A percentile compares a stretch with the other conserved stretches of the same genome.
These are phyloP conservation scores for Struthidea cinerea DNA, from an alignment of 2,113 vertebrate genomes.

Conservation along the genomic window DNA sequence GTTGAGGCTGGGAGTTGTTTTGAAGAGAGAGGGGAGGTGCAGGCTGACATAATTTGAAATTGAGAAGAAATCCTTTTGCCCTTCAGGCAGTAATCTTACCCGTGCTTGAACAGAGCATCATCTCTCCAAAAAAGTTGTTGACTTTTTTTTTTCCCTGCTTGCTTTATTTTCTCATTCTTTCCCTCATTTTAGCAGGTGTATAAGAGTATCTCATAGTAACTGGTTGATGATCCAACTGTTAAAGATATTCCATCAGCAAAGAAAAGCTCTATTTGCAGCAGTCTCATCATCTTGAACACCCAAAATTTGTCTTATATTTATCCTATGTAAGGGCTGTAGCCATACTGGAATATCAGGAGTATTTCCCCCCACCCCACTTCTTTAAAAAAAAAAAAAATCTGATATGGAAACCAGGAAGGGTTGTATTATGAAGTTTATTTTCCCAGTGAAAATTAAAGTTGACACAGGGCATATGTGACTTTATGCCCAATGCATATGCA, in stretches of 20 bases:
- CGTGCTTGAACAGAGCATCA: not conserved
- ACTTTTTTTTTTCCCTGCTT: accelerated
- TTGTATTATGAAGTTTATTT: not conserved
- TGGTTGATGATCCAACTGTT: not conserved
- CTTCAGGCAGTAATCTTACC: not conserved
- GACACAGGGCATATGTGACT: not conserved
- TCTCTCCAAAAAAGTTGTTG: not conserved
- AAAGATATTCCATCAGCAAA: not conserved
- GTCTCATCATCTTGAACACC: not conserved
- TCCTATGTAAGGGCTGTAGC: not conserved
- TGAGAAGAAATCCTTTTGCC: conserved; percentile 18
- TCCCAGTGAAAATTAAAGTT: not conserved
- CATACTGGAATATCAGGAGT: not conserved
- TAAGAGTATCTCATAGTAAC: not conserved
- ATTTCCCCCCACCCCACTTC: not conserved
- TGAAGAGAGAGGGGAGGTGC: not conserved
- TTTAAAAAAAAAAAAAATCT: not conserved
- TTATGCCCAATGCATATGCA: not conserved
- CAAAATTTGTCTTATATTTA: not conserved
- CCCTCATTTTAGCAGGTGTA: not conserved
- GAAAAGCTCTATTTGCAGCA: not conserved
- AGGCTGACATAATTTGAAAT: not conserved
- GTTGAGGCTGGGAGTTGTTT: not conserved
- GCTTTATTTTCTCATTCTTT: not conserved
- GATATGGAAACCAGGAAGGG: not conserved